Evolutionary conservation across 2,888 invertebrate species (phyloP).

Genomic region (Papilio demoleus): DNA sequence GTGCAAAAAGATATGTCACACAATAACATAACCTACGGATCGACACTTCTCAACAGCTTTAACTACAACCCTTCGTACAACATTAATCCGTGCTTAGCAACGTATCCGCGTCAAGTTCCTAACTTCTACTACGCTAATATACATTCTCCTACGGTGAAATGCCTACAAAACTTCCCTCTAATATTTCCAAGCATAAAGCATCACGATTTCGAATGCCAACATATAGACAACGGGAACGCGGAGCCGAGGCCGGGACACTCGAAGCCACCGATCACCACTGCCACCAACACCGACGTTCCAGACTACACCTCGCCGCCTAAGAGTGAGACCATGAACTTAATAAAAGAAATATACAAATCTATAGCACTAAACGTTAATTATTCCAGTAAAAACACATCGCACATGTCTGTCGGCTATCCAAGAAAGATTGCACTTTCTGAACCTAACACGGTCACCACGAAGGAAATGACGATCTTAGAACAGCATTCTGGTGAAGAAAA

Average conservation of each 20-base stretch:
- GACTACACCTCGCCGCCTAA: constrained; percentile 48
- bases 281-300: constrained; percentile 63
- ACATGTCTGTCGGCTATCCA: constrained; percentile 51
- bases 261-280: constrained; percentile 48
- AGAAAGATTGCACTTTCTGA: constrained; percentile 32
- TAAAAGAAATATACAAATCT: constrained; percentile 76
- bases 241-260: constrained; percentile 1
- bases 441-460: constrained; percentile 8
- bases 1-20: constrained; percentile 66
- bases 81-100: constrained; percentile 55
- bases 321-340: constrained; percentile 69
- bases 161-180: constrained; percentile 65
- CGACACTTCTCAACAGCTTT: constrained; percentile 62
- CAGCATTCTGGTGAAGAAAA: constrained; percentile 13
- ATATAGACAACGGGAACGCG: constrained; percentile 47
- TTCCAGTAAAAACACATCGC: constrained; percentile 56
- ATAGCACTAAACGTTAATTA: constrained; percentile 60
- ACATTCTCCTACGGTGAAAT: constrained; percentile 54
- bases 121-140: constrained; percentile 50
- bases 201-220: constrained; percentile 57
- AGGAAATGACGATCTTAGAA: constrained; percentile 15
- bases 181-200: constrained; percentile 60
- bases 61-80: constrained; percentile 63
- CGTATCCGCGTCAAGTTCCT: constrained; percentile 58
- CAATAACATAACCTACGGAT: constrained; percentile 55